Conservation (phyloP, 2,888 invertebrate genomes). For the Cheilosia vulpina region DNA sequence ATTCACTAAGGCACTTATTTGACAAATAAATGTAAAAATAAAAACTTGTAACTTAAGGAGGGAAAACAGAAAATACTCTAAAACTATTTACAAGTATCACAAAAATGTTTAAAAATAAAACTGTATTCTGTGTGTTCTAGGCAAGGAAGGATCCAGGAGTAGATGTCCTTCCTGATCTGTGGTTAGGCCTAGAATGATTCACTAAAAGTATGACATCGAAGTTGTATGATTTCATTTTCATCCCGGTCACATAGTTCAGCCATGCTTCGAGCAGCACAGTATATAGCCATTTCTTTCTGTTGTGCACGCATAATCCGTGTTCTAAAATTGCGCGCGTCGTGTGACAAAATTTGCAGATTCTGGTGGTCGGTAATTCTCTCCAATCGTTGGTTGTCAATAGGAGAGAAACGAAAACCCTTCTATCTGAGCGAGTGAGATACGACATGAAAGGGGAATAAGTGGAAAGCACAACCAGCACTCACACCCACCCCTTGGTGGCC, state of each 20-base stretch:
- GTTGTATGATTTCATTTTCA: slow-evolving; percentile 79
- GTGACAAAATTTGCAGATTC: slow-evolving; percentile 64
- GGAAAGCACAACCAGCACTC: slow-evolving; percentile 39
- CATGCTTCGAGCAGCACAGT: slow-evolving; percentile 21
- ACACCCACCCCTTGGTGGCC: slow-evolving; percentile 57
- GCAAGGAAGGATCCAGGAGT: slow-evolving; percentile 73
- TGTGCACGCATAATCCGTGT: slow-evolving; percentile 63
- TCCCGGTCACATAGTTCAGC: slow-evolving; percentile 47
- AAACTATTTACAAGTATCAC: slow-evolving; percentile 67
- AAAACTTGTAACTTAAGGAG: slow-evolving; percentile 32
- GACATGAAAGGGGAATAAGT: slow-evolving; percentile 27
- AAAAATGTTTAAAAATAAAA: slow-evolving; percentile 49
- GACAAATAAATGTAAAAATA: slow-evolving; percentile 18
- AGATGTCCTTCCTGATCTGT: slow-evolving; percentile 83
- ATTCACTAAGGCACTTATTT: slow-evolving; percentile 69
- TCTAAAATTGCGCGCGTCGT: slow-evolving; percentile 48
- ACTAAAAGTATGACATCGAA: slow-evolving; percentile 82
- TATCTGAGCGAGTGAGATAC: slow-evolving; percentile 16
- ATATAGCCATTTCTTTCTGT: slow-evolving; percentile 55
- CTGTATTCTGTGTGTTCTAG: slow-evolving; percentile 65
- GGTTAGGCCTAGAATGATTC: slow-evolving; percentile 84
- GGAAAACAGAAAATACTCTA: slow-evolving; percentile 24
- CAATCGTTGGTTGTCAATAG: slow-evolving; percentile 24
- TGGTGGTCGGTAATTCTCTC: slow-evolving; percentile 26
- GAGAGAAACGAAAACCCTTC: slow-evolving; percentile 20